Conservation (phyloP, 1,140 invertebrate species). For the Medauroidea extradentata region DNA sequence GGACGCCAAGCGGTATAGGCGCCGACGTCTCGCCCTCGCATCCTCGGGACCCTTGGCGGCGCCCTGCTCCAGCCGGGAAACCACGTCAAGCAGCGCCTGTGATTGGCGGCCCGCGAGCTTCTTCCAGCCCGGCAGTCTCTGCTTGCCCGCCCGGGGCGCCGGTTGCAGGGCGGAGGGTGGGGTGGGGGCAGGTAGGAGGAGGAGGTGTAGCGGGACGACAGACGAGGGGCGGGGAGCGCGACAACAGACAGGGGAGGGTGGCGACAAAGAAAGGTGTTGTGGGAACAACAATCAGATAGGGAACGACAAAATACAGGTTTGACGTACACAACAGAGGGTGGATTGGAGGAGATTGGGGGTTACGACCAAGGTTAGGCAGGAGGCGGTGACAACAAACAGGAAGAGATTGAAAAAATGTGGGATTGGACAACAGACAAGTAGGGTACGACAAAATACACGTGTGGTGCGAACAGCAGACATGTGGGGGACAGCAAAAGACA, state of each 20-base stretch:
- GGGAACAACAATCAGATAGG: too few relatives aligned
- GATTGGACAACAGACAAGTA: too few relatives aligned
- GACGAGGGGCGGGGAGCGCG: too few relatives aligned
- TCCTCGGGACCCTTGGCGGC: constrained; percentile 44
- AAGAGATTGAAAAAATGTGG: too few relatives aligned
- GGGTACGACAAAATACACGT: too few relatives aligned
- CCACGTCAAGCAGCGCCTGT: constrained; percentile 53
- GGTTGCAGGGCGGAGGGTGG: constrained; percentile 21
- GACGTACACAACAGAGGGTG: neutral
- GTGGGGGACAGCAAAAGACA: too few relatives aligned
- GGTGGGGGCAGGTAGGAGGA: constrained; percentile 26
- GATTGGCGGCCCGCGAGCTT: constrained; percentile 51
- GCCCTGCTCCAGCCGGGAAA: constrained; percentile 47
- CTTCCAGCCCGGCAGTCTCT: constrained; percentile 48
- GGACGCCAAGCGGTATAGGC: constrained; percentile 68
- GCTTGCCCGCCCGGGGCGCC: constrained; percentile 33
- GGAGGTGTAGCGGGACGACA: too few relatives aligned
- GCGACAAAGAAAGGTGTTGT: too few relatives aligned
- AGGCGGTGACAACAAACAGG: too few relatives aligned
- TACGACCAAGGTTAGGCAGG: constrained; percentile 17
- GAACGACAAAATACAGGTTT: too few relatives aligned
- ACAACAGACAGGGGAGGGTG: too few relatives aligned
- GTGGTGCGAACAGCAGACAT: too few relatives aligned
- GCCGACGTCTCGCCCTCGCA: constrained; percentile 58
- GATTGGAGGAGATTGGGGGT: constrained; percentile 23